Conservation (phyloP, 2,888 invertebrate genomes). For the Crocallis elinguaria region DNA sequence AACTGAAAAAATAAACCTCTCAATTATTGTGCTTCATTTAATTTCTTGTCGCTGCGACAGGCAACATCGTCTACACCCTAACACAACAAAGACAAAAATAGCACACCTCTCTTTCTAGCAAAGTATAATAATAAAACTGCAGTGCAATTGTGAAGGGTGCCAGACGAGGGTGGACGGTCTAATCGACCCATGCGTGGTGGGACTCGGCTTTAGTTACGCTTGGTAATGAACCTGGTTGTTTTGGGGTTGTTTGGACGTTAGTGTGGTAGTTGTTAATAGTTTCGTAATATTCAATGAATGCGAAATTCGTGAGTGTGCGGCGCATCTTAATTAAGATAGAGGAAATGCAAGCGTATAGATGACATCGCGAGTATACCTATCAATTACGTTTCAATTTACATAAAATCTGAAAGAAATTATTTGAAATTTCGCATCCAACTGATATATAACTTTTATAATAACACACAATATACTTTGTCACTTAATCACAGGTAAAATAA, state of each 20-base stretch:
- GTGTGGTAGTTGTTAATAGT: conserved; percentile 29
- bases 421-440: too few relatives aligned
- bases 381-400: too few relatives aligned
- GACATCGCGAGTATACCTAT: neutral
- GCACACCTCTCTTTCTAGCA: conserved; percentile 47
- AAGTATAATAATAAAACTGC: conserved; percentile 49
- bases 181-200: conserved; percentile 65
- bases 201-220: conserved; percentile 67
- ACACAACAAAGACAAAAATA: conserved; percentile 41
- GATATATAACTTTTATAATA: too few relatives aligned
- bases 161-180: conserved; percentile 65
- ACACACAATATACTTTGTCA: too few relatives aligned
- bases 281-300: conserved; percentile 25
- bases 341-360: neutral
- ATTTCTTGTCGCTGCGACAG: neutral
- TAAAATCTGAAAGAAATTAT: too few relatives aligned
- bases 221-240: conserved; percentile 70
- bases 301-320: conserved; percentile 11
- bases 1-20: too few relatives aligned
- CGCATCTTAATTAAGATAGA: conserved; percentile 13
- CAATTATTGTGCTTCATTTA: neutral
- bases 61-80: conserved; percentile 24
- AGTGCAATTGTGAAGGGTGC: conserved; percentile 49
- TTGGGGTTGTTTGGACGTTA: conserved; percentile 62
- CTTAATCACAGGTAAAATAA: too few relatives aligned